Evolutionary conservation across 1,140 invertebrate genomes (phyloP).

Genomic region (Eulimnadia texana): DNA sequence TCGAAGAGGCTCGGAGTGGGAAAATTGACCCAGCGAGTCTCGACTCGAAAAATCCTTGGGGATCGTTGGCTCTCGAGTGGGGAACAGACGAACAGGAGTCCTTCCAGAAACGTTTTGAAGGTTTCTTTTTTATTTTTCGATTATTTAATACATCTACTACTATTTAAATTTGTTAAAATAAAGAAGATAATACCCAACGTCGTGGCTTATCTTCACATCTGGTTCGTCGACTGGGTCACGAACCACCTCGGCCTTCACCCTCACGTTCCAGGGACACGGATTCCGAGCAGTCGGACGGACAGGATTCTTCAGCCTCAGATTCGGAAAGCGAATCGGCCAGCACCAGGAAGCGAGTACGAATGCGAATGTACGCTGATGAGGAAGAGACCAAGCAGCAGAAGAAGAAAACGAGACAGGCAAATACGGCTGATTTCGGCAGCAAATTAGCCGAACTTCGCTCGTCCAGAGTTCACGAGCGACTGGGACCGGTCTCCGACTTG

Average conservation of each 20-base stretch:
- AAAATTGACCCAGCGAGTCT: slow-evolving; percentile 21
- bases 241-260: slow-evolving; percentile 12
- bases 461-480: background rate
- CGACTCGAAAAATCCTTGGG: slow-evolving; percentile 50
- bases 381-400: slow-evolving; percentile 46
- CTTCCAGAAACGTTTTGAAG: slow-evolving; percentile 9
- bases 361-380: slow-evolving; percentile 80
- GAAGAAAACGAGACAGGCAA: slow-evolving; percentile 24
- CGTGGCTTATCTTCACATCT: slow-evolving; percentile 9
- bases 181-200: slow-evolving; percentile 13
- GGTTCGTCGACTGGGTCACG: background rate
- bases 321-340: slow-evolving; percentile 27
- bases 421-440: background rate
- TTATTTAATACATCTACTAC: background rate
- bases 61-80: slow-evolving; percentile 49
- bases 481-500: slow-evolving; percentile 4
- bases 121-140: slow-evolving; percentile 17
- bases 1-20: slow-evolving; percentile 22
- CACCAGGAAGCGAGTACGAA: slow-evolving; percentile 47
- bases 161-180: slow-evolving; percentile 6
- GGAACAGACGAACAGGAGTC: slow-evolving; percentile 9
- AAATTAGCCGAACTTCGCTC: background rate
- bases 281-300: slow-evolving; percentile 17
- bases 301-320: slow-evolving; percentile 8
- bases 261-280: slow-evolving; percentile 9